These are phyloP conservation scores for Diplogasteroides magnus DNA, from an alignment of 1,140 invertebrate genomes.

Conservation along the genomic window DNA sequence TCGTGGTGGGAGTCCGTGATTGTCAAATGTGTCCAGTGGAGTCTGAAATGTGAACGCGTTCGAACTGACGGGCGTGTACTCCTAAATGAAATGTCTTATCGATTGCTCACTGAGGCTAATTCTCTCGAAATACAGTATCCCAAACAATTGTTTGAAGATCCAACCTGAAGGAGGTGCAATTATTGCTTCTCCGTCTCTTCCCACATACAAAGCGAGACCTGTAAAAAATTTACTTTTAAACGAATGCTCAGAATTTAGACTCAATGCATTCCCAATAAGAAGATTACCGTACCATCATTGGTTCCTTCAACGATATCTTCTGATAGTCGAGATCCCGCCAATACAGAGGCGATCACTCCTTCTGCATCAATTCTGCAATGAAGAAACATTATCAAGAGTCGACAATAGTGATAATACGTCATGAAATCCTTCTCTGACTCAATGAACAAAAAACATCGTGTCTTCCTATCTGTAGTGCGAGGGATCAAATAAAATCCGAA, in stretches of 20 bases:
- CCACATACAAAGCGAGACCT: neutral
- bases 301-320: slow-evolving; percentile 10
- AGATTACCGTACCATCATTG: neutral
- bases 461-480: neutral
- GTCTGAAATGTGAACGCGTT: neutral
- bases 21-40: no score
- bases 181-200: neutral
- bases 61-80: neutral
- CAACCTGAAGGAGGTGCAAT: neutral
- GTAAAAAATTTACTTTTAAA: neutral
- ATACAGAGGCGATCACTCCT: slow-evolving; percentile 10
- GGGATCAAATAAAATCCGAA: neutral
- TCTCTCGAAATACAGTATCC: no score
- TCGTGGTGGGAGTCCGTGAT: no score
- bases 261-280: no score
- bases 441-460: neutral
- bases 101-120: no score
- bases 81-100: no score
- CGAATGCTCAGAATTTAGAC: no score
- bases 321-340: slow-evolving; percentile 16
- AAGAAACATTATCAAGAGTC: neutral
- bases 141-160: no score
- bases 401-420: slow-evolving; percentile 1
- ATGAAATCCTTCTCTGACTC: neutral
- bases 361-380: slow-evolving; percentile 24